phyloP scores from a whole-genome alignment of 1,140 invertebrate genomes.

The Musca vetustissima region DNA sequence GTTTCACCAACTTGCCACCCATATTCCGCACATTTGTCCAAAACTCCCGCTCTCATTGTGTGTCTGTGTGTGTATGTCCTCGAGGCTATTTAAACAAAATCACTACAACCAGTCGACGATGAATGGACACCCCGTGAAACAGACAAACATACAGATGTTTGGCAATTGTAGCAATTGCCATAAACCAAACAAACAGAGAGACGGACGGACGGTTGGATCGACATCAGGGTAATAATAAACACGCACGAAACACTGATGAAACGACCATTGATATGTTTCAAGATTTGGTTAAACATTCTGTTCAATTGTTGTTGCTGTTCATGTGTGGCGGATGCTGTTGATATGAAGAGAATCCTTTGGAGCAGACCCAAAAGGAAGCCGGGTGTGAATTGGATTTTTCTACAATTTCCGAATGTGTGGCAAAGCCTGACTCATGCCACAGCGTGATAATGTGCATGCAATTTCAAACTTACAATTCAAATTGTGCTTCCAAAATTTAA shows the following conservation, averaged over 20 bases:
- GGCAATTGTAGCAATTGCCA: slow-evolving; percentile 18
- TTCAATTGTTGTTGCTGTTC: slow-evolving; percentile 1
- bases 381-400: too few species aligned
- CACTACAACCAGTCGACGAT: slow-evolving; percentile 2
- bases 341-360: background rate
- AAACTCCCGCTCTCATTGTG: too few species aligned
- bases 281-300: slow-evolving; percentile 8
- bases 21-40: slow-evolving; percentile 46
- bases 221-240: slow-evolving; percentile 8
- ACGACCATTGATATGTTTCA: slow-evolving; percentile 1
- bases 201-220: too few species aligned
- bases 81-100: slow-evolving; percentile 44
- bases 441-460: too few species aligned
- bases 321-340: background rate
- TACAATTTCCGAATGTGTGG: too few species aligned
- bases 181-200: background rate
- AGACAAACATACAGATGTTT: too few species aligned
- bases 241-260: slow-evolving; percentile 18
- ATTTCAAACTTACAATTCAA: too few species aligned
- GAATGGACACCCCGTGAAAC: background rate
- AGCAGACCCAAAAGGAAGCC: background rate
- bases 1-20: slow-evolving; percentile 40
- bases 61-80: background rate
- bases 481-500: too few species aligned
- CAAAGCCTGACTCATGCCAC: too few species aligned